Evolutionary conservation across 1,140 invertebrate genomes (phyloP), one percentile per base, ranked within the genome.

Genomic region (Anagrus nilaparvatae): DNA sequence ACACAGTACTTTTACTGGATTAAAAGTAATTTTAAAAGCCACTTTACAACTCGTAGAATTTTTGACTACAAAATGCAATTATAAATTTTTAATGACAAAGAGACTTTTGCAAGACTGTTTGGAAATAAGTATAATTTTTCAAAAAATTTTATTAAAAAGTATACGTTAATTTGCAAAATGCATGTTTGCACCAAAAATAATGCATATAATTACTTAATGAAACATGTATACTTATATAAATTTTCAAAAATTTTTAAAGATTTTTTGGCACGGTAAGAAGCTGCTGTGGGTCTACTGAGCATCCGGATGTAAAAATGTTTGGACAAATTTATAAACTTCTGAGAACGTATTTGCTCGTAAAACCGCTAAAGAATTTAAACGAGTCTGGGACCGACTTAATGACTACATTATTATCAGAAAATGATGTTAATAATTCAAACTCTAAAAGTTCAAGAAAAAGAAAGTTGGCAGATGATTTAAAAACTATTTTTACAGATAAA

Each of bases 251-350:
- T n/a, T 48, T 44, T 23, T n/a, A 42, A 39, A 21, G 43, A 16
- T 48, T 48, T 18, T 40, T 41, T 29, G 41, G 43, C 4, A 37
- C 42, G 32, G 44, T 48, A 33, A 23, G 43, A 4, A 27, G 34
- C 10, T 33, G 23, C 14, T 48, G 47, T 32, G 47, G 47, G 13
- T 32, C 19, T 1, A 48, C 44, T 20, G 47, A 48, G 8, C 39
- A 48, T 30, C 47, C 47, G 3, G 47, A 48, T 30, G 28, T 29
- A 17, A 36, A 13, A 8, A 14, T 43, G 17, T 47, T 47, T 29
- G 30, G 33, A 3, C 35, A 47, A 42, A 35, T 47, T 18, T 44
- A 44, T 37, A 29, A 33, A 8, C 27, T 48, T 10, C 5, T 48
- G 3, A 25, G 30, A 2, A 17, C 38, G 14, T 48, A 48, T 20